A percentile compares a stretch with the other conserved stretches of the same genome.
Conservation (phyloP, 2,888 invertebrate genomes). For the Hirtodrosophila cameraria region DNA sequence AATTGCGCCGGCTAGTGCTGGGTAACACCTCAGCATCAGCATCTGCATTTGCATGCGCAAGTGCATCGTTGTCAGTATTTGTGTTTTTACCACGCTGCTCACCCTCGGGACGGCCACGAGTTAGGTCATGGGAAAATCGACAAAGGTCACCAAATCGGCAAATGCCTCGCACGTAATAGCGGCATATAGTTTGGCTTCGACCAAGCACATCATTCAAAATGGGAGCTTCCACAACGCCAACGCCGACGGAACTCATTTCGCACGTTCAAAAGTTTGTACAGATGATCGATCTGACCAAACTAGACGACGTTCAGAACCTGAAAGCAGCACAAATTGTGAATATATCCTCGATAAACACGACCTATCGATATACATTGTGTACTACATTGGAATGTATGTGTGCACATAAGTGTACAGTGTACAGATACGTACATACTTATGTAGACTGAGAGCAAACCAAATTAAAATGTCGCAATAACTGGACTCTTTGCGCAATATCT, state of each 20-base stretch:
- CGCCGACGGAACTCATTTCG: constrained; percentile 74
- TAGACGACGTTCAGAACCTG: constrained; percentile 51
- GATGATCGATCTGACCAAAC: constrained; percentile 54
- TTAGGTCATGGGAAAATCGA: constrained; percentile 81
- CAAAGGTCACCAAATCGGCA: constrained; percentile 83
- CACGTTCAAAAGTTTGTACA: constrained; percentile 57
- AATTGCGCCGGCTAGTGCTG: constrained; percentile 77
- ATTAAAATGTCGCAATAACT: constrained; percentile 57
- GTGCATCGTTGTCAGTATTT: constrained; percentile 14
- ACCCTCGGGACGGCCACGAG: constrained; percentile 54
- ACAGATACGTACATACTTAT: not conserved
- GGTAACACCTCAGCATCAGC: constrained; percentile 32
- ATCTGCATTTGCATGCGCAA: constrained; percentile 17
- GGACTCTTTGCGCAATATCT: constrained; percentile 44
- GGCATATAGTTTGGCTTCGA: constrained; percentile 79
- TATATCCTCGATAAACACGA: constrained; percentile 50
- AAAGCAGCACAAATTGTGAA: constrained; percentile 29
- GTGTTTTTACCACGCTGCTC: constrained; percentile 33
- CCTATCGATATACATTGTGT: constrained; percentile 45
- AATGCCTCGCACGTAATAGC: constrained; percentile 81
- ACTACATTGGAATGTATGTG: constrained; percentile 1
- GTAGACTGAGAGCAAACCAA: constrained; percentile 37
- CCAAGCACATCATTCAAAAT: constrained; percentile 46
- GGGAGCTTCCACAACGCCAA: constrained; percentile 50
- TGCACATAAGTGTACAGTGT: not conserved